Base-by-base conservation (phyloP, 2,888 invertebrate species). In the Monochamus alternatus region DNA sequence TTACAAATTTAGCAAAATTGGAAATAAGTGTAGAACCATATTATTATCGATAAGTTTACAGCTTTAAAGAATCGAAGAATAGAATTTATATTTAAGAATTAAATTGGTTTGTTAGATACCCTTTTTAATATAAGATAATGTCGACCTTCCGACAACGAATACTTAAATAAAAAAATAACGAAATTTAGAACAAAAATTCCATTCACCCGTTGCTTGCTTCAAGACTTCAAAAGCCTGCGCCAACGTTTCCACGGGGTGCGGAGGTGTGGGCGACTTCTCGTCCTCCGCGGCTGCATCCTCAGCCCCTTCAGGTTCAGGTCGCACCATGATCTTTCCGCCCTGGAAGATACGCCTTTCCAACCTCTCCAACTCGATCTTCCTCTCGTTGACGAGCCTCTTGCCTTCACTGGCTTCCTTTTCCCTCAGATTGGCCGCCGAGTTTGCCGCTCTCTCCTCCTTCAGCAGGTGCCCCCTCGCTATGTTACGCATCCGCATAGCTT, bases 271-370 rank as follows among this genome's bases (percentile, higher is more conserved):
- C 3, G 81, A 70, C 69, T 77, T 88, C 0, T 88, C 88, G 12
- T 90, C 90, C 0, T 89, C 90, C 59, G 90, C 90, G 0, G 78
- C 81, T 60, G 73, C 81, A 31, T 86, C 86, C 77, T 86, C 86
- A 32, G 85, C 86, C 12, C 85, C 87, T 65, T 86, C 85, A 4
- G 86, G 87, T 79, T 87, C 89, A 4, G 85, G 85, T 73, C 86
- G 84, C 51, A 86, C 83, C 47, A 85, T 86, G 47, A 88, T 83
- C 79, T 88, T 89, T 51, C 91, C 90, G 22, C 93, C 91, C 10
- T 94, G 93, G 84, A 95, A 95, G 65, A 96, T 93, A 84, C 94
- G 91, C 78, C 95, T 92, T 84, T 96, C 96, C 75, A 96, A 88
- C 70, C 93, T 92, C 86, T 96, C 95, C 30, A 96, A 86, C 82